Percentiles rank a stretch among this genome's conserved stretches.
Conservation (phyloP, 2,797 vertebrate species). For the Leuciscus waleckii region DNA sequence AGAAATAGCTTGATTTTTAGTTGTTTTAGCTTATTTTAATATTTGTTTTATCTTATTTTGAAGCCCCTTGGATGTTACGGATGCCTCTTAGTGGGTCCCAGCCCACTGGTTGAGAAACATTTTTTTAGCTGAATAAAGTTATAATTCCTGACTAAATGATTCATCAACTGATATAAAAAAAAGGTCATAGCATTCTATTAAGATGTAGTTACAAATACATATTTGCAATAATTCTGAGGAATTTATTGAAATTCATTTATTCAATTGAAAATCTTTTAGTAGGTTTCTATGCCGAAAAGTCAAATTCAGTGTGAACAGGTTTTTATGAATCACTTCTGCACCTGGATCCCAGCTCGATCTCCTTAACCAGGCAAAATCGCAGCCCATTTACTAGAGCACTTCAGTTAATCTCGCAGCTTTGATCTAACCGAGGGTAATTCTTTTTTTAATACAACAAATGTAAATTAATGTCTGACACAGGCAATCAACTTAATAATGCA, state of each 20-base stretch:
- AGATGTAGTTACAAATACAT: background rate
- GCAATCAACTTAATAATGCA: constrained; percentile 76
- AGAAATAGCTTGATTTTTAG: too few species aligned
- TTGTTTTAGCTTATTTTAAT: background rate
- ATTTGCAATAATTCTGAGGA: background rate
- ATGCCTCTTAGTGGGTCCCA: background rate
- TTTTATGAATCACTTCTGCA: constrained; percentile 9
- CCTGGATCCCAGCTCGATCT: constrained; percentile 3
- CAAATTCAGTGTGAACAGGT: background rate
- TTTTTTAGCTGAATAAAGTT: background rate
- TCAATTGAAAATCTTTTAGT: background rate
- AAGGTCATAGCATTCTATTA: background rate
- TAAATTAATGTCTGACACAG: constrained; percentile 76
- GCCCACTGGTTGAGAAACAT: background rate
- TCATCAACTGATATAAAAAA: background rate
- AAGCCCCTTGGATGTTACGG: background rate
- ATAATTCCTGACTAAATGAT: background rate
- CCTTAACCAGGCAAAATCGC: background rate
- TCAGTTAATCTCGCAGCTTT: constrained; percentile 51
- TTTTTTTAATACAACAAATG: constrained; percentile 75
- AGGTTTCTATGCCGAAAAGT: background rate
- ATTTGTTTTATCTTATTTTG: background rate
- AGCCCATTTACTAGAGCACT: constrained; percentile 2
- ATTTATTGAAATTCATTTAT: background rate
- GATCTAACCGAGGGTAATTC: constrained; percentile 72